Base-by-base conservation (phyloP, 2,888 invertebrate genomes). In the Anaspis maculata region DNA sequence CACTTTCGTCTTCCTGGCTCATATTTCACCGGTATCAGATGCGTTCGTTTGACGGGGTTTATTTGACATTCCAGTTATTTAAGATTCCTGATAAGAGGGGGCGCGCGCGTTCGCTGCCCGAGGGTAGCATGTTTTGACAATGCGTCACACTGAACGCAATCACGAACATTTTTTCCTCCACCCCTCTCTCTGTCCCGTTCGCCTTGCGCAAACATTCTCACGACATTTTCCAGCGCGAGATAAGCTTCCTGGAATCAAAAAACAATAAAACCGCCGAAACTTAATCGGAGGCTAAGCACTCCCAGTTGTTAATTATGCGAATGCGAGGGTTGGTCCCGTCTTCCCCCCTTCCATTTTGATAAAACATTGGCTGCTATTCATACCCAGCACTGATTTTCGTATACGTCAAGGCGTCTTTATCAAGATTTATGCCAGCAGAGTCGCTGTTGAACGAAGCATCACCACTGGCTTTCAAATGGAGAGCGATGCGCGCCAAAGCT, bases 21-120 rank as follows among this genome's bases (percentile, higher is more conserved):
- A 52, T 52, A 54, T 52, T 54, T 54, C 47, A 52, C 42, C 34
- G 41, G 39, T 49, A 49, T 54, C 51, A 47, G 51, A 52, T 52
- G 45, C 29, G 40, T 44, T 49, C 44, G 43, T 47, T 42, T 32
- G 34, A 11, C 40, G 44, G 47, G 44, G 45, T 51, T 53, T 50
- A 52, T 53, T 56, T 52, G 53, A 54, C 52, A 49, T 45, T 44
- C 43, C 46, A 55, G 50, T 53, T 53, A 52, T 53, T 53, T 50
- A 47, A 56, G 55, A 56, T 56, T 39, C 34, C 22, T 41, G 52
- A 52, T 51, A 51, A 48, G 39, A 38, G 41, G 37, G 25, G 34
- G 26, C 31, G 24, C 16, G 37, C 32, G 24, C 37, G 33, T 35
- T 19, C 15, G 37, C 32, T 27, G 38, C 35, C 36, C 30, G 15